Percentiles rank a stretch among this genome's conserved stretches.
Conservation (phyloP, 1,140 invertebrate genomes). For the Yoshiicerus persimilis region DNA sequence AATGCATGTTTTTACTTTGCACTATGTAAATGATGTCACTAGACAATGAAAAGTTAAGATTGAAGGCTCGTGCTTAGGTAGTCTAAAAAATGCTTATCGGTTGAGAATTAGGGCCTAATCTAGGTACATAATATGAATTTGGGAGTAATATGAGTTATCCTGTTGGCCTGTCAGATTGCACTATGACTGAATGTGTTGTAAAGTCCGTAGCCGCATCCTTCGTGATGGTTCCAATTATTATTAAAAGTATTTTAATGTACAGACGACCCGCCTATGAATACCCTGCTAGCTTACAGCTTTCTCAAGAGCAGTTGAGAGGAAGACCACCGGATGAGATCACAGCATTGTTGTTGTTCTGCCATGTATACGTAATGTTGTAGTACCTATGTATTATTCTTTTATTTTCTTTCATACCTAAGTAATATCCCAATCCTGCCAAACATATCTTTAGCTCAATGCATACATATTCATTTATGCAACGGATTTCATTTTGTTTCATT, state of each 20-base stretch:
- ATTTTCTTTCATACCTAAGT: background rate
- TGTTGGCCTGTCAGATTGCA: background rate
- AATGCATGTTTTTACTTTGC: no score
- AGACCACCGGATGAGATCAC: constrained; percentile 37
- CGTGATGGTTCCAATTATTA: constrained; percentile 29
- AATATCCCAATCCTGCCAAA: background rate
- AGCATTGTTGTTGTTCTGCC: constrained; percentile 1
- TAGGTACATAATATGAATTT: no score
- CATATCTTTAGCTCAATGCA: background rate
- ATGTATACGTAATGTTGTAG: constrained; percentile 7
- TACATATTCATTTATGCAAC: constrained; percentile 14
- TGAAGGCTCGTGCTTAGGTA: background rate
- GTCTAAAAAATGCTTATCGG: background rate
- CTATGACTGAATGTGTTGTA: background rate
- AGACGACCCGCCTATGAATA: constrained; percentile 17
- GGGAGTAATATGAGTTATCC: background rate
- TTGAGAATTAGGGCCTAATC: background rate
- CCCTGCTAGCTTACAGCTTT: background rate
- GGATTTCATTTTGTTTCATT: constrained; percentile 5
- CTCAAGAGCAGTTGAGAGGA: background rate
- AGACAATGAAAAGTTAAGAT: background rate
- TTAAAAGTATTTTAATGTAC: constrained; percentile 11
- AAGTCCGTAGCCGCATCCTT: background rate
- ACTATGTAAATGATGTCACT: background rate
- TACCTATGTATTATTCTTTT: background rate